Percentiles rank a stretch among this genome's conserved stretches.
Conservation (phyloP, 1,140 invertebrate species). For the Diorhabda carinulata region DNA sequence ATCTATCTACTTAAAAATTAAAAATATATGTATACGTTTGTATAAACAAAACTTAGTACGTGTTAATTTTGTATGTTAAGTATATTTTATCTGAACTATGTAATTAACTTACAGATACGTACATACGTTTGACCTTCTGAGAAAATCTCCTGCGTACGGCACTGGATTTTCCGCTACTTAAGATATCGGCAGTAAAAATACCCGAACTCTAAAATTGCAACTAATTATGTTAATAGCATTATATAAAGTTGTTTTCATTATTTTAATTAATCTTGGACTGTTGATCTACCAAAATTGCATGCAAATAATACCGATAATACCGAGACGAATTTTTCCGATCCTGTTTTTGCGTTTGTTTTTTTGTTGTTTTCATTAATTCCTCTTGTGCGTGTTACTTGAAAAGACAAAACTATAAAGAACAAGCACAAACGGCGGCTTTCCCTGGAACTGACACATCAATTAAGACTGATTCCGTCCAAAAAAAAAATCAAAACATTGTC, state of each 20-base stretch:
- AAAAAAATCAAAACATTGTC: constrained; percentile 41
- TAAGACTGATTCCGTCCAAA: constrained; percentile 33
- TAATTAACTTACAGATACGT: no score
- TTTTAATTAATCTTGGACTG: constrained; percentile 6
- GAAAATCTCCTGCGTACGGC: not conserved
- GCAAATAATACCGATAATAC: constrained; percentile 5
- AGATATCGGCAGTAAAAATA: constrained; percentile 10
- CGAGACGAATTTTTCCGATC: not conserved
- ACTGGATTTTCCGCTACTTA: not conserved
- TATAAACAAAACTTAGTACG: no score
- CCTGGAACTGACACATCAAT: constrained; percentile 40
- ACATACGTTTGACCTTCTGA: not conserved
- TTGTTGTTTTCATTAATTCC: constrained; percentile 2
- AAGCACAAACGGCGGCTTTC: constrained; percentile 35
- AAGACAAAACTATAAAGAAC: constrained; percentile 27
- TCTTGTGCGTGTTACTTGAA: not conserved
- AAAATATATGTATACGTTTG: no score
- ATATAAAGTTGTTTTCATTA: constrained; percentile 22
- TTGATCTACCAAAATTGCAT: constrained; percentile 6
- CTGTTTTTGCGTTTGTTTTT: constrained; percentile 6
- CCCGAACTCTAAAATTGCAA: constrained; percentile 15
- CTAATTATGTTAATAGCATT: constrained; percentile 20
- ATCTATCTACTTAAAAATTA: no score
- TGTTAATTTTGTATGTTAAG: no score
- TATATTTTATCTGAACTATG: no score